A percentile compares a stretch with the other conserved stretches of the same genome.
These are phyloP conservation scores for Boloria selene DNA, from an alignment of 2,888 invertebrate genomes.

Conservation along the genomic window DNA sequence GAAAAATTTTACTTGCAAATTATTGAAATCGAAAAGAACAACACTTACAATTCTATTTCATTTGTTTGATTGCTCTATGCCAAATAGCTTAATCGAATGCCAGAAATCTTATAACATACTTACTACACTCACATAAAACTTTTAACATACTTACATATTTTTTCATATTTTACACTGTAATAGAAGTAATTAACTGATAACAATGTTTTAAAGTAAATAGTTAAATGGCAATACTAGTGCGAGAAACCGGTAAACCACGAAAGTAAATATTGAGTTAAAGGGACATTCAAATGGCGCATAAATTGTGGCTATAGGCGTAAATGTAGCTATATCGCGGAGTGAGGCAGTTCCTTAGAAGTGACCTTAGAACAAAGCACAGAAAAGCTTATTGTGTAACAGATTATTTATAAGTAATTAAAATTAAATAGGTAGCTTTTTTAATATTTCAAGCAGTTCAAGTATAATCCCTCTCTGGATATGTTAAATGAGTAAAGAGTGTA, in stretches of 20 bases:
- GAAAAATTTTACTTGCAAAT: too few relatives aligned
- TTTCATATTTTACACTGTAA: not conserved
- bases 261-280: slow-evolving; percentile 29
- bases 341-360: slow-evolving; percentile 23
- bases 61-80: too few relatives aligned
- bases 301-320: slow-evolving; percentile 24
- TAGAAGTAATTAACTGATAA: not conserved
- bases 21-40: too few relatives aligned
- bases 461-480: too few relatives aligned
- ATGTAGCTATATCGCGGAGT: slow-evolving; percentile 20
- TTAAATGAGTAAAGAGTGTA: too few relatives aligned
- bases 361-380: slow-evolving; percentile 1
- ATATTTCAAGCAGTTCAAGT: not conserved
- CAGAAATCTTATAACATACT: too few relatives aligned
- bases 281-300: slow-evolving; percentile 29
- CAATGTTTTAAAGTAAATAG: slow-evolving; percentile 4
- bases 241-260: slow-evolving; percentile 10
- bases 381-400: not conserved
- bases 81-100: too few relatives aligned
- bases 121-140: too few relatives aligned
- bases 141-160: not conserved
- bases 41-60: too few relatives aligned
- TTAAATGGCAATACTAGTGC: not conserved
- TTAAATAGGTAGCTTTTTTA: not conserved
- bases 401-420: not conserved